Evolutionary conservation across 2,113 vertebrate species (phyloP), one percentile per base, ranked within the genome.

Genomic region (Haliaeetus leucogaster): DNA sequence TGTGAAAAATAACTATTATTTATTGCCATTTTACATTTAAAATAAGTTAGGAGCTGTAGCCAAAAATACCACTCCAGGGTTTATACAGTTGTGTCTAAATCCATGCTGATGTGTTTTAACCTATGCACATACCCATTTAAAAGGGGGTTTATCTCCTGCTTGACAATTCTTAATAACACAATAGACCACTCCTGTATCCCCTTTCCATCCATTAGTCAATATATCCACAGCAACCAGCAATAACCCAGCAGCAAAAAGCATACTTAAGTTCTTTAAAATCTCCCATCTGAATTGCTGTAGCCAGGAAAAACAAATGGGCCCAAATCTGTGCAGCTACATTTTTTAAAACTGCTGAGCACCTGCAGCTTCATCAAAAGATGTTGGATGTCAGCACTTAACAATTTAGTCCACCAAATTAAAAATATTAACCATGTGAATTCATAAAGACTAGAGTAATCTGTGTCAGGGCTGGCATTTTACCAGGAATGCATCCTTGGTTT

Each of bases 181-280:
- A 26, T 53, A 73, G 89, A 77, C 91, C 58, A 45, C 73, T 94
- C 84, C 62, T 80, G 70, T 77, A 95, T 82, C 91, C 91, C 91
- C 89, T 85, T 50, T 77, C 89, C 84, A 66, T 93, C 84, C 91
- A 91, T 95, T 95, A 94, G 91, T 96, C 89, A 96, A 72, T 85
- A 95, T 58, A 94, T 90, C 89, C 91, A 45, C 93, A 97, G 93
- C 94, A 97, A 91, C 84, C 74, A 96, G 94, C 86, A 87, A 89
- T 91, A 97, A 93, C 89, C 91, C 91, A 82, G 91, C 93, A 95
- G 91, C 95, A 95, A 95, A 96, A 95, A 93, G 84, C 81, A 86
- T 70, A 73, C 93, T 97, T 82, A 90, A 93, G 38, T 95, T 95
- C 91, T 94, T 68, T 96, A 93, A 96, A 76, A 68, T 73, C 83